Evolutionary conservation across 2,888 invertebrate species (phyloP).

Genomic region (Drosophila stalkeri): DNA sequence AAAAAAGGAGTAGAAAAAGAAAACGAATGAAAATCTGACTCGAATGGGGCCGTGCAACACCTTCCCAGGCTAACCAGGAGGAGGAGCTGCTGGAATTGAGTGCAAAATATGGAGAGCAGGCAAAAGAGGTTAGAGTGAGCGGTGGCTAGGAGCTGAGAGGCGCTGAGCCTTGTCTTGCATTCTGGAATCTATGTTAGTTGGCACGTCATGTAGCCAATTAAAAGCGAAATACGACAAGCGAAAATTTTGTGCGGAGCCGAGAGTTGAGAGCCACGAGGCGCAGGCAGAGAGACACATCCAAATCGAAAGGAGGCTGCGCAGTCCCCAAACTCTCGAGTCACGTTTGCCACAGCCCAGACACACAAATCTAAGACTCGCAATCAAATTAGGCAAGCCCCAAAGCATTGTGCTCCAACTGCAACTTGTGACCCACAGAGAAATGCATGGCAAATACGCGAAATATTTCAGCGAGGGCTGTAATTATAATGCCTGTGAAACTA

Average conservation of each 20-base stretch:
- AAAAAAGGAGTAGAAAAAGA: constrained; percentile 8
- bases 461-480: constrained; percentile 22
- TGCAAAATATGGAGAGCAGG: constrained; percentile 59
- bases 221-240: constrained; percentile 79
- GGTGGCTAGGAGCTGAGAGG: background rate
- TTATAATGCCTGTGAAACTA: background rate
- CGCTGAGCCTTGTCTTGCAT: constrained; percentile 41
- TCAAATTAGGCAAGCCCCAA: constrained; percentile 74
- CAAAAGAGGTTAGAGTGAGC: too few relatives aligned
- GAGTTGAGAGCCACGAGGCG: background rate
- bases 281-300: constrained; percentile 31
- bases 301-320: constrained; percentile 53
- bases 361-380: constrained; percentile 75
- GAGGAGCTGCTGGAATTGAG: constrained; percentile 65
- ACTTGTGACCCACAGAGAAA: constrained; percentile 52
- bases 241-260: constrained; percentile 57
- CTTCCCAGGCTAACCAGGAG: constrained; percentile 24
- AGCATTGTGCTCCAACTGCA: constrained; percentile 25
- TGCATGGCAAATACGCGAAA: background rate
- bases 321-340: constrained; percentile 62
- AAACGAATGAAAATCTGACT: constrained; percentile 56
- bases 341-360: constrained; percentile 56
- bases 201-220: constrained; percentile 82
- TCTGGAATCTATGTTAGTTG: constrained; percentile 75
- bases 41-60: constrained; percentile 45